Base-by-base conservation (phyloP, 1,140 invertebrate species). In the Bilobella aurantiaca region DNA sequence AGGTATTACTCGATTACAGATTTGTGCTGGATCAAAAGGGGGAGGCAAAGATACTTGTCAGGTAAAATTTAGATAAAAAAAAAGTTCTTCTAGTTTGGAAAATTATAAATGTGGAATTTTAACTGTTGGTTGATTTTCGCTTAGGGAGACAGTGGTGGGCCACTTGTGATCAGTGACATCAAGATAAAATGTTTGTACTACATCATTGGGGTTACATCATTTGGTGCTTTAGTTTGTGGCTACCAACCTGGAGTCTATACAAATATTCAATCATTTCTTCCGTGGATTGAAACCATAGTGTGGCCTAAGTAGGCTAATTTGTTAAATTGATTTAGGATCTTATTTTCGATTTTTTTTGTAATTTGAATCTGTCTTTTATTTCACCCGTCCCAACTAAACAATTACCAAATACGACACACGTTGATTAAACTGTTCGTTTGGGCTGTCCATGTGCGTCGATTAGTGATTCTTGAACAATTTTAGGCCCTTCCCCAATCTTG, bases 401-500 rank as follows among this genome's bases (percentile, higher is more conserved):
- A n/a, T n/a, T n/a, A n/a, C n/a, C n/a, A n/a, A n/a, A n/a, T n/a
- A n/a, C n/a, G n/a, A n/a, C n/a, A n/a, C n/a, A n/a, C n/a, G n/a
- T n/a, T n/a, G n/a, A 42, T 53, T 53, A 53, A 23, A 23, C 25
- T 53, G 5, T 53, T 23, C 8, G 8, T 53, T 53, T 53, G 14
- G 49, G 49, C 49, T 53, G 49, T 8, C 49, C 49, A 53, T 23
- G 14, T 12, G 14, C 21, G 49, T 53, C 49, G 49, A 53, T 12
- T 5, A 53, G 49, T 53, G 49, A 53, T 5, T n/a, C n/a, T 28
- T 32, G 25, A 63, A 58, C 34, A 58, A 18, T 27, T 64, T 80
- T 75, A 14, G 88, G 88, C 16, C 88, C 89, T 63, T 83, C 78
- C 8, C 89, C 88, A 47, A 91, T 79, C 77, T 84, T 84, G 2